Conservation (phyloP, 2,797 vertebrate species). For the Eidolon dupreanum region DNA sequence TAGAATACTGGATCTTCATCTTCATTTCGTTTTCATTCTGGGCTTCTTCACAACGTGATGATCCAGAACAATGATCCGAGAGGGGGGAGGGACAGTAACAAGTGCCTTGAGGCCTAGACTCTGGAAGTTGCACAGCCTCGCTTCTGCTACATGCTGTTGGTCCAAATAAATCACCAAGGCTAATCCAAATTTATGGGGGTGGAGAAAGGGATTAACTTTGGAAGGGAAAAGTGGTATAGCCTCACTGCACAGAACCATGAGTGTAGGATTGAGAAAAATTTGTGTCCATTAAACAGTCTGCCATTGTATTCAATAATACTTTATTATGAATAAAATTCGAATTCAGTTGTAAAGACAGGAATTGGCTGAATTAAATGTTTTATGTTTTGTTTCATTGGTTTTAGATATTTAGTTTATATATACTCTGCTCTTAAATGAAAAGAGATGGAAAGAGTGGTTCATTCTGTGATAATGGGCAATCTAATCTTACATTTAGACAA, state of each 20-base stretch:
- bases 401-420: background rate
- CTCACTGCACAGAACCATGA: background rate
- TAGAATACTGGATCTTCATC: background rate
- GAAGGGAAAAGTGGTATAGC: background rate
- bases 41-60: background rate
- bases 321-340: background rate
- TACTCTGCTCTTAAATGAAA: background rate
- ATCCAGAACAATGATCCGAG: background rate
- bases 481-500: background rate
- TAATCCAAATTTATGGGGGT: background rate
- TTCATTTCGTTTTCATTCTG: background rate
- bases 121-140: fast-evolving
- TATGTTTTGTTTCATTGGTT: background rate
- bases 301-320: background rate
- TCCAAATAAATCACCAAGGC: background rate
- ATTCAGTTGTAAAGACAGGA: background rate
- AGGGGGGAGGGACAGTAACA: background rate
- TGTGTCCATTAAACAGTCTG: background rate
- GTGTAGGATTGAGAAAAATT: background rate
- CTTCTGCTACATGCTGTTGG: background rate
- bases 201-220: background rate
- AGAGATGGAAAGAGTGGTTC: background rate
- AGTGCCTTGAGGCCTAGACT: background rate
- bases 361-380: background rate
- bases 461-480: background rate